Base-by-base conservation (phyloP, 2,888 invertebrate species). In the Mylabris sibirica region DNA sequence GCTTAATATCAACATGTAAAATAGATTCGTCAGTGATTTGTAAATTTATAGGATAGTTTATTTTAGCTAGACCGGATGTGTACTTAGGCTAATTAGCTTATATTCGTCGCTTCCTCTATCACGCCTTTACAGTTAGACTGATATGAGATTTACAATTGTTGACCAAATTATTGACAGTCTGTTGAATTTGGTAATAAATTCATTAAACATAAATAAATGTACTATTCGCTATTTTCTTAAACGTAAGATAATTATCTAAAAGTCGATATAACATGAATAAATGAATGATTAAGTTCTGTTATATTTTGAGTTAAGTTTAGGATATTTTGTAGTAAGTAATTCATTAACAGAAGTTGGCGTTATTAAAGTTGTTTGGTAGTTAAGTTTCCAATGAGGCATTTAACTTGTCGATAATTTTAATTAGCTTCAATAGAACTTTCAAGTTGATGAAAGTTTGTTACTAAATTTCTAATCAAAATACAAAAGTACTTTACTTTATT, bases 11-110 rank as follows among this genome's bases (percentile, higher is more conserved):
- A 61, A 44, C 57, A 59, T 57, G 63, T 65, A 60, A 64, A 64
- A 59, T 49, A 68, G 63, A 68, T 65, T 64, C 60, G 60, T 63
- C 60, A 63, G 62, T 59, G 65, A 63, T 59, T 65, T 60, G 68
- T 66, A 64, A 70, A 70, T 67, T 57, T 62, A 71, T 65, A 68
- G 71, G 71, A 70, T 68, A 70, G 72, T 74, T 74, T 72, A 68
- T 73, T 71, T 71, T 69, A 72, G 65, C 70, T 72, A 73, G 72
- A 71, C 72, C 68, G 66, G 69, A 74, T 77, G 77, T 77, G 74
- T 75, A 75, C 74, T 67, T 68, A 77, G 77, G 76, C 76, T 78
- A 78, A 78, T 78, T 78, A 77, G 76, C 76, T 73, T 76, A 70
- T 74, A 76, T 73, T 74, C 75, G 72, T 72, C 74, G 65, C 69